Base-by-base conservation (phyloP, 1,140 invertebrate genomes). In the Heliconius nattereri region DNA sequence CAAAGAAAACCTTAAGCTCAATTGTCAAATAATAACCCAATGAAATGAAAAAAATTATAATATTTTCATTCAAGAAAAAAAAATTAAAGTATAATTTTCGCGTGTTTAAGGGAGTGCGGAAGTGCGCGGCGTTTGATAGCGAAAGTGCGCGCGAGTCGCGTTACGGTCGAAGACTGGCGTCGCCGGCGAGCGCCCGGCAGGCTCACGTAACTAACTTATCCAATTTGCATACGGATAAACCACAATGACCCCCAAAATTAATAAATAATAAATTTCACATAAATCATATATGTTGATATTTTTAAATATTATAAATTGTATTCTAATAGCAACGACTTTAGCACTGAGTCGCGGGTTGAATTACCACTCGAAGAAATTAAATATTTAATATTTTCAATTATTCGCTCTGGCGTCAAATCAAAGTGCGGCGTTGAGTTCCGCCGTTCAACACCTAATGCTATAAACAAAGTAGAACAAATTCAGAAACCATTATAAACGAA, bases 131-230 rank as follows among this genome's bases (percentile, higher is more conserved):
- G 78, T 73, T 75, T 66, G 90, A 94, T 85, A 92, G 89, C 92
- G 92, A 94, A 93, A 93, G 91, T 93, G 91, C 91, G 92, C 85
- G 89, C 88, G 89, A 84, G 85, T 85, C 84, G 87, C 89, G 90
- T 81, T 87, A 83, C 91, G 84, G 78, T 89, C 73, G 76, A 78
- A 90, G 91, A 94, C 92, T 94, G 92, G 80, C 82, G 77, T 72
- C 76, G 60, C 57, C 81, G 78, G 77, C 84, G 81, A 66, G 60
- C 76, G 75, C 80, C 80, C 70, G 70, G 76, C 78, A 77, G 75
- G 79, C 72, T 91, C 90, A 90, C 87, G 89, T 92, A 90, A 91
- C 84, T 74, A 57, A 77, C 79, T 81, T 82, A 85, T 79, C 77
- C 78, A 83, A 85, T 85, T 82, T 80, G 57, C 79, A 84, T 84